phyloP scores from a whole-genome alignment of 2,113 vertebrate species.

The Heliornis fulica region DNA sequence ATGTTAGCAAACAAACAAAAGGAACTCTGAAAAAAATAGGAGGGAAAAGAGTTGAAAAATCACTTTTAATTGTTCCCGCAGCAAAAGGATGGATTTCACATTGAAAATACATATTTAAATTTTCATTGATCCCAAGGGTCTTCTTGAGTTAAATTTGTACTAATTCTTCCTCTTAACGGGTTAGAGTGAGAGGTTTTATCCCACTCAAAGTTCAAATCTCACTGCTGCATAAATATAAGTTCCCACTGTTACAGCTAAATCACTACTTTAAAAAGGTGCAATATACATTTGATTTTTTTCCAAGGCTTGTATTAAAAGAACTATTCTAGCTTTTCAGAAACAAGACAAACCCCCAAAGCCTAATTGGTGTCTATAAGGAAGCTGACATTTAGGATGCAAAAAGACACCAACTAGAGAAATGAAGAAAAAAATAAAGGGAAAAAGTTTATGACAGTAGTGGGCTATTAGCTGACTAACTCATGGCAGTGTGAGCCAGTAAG shows the following conservation, averaged over 20 bases:
- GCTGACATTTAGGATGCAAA: background rate
- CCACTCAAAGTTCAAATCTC: background rate
- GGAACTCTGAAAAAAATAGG: background rate
- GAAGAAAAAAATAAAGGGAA: background rate
- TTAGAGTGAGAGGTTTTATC: background rate
- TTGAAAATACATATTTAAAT: background rate
- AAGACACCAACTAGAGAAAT: background rate
- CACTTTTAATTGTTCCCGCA: background rate
- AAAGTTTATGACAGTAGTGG: background rate
- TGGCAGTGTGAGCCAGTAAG: background rate
- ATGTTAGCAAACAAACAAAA: background rate
- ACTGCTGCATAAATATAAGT: background rate
- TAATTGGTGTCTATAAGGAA: slow-evolving; percentile 16
- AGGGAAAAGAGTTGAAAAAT: background rate
- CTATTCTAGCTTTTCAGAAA: background rate
- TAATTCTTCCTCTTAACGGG: background rate
- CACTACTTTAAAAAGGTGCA: background rate
- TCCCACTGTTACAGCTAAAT: background rate
- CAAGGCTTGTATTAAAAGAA: background rate
- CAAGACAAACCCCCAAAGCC: background rate
- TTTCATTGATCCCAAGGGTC: background rate
- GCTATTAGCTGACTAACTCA: background rate
- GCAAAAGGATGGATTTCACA: background rate
- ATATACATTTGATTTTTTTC: background rate
- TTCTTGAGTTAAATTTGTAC: background rate